Evolutionary conservation across 2,888 invertebrate species (phyloP), one percentile per base, ranked within the genome.

Genomic region (Eupithecia subumbrata): DNA sequence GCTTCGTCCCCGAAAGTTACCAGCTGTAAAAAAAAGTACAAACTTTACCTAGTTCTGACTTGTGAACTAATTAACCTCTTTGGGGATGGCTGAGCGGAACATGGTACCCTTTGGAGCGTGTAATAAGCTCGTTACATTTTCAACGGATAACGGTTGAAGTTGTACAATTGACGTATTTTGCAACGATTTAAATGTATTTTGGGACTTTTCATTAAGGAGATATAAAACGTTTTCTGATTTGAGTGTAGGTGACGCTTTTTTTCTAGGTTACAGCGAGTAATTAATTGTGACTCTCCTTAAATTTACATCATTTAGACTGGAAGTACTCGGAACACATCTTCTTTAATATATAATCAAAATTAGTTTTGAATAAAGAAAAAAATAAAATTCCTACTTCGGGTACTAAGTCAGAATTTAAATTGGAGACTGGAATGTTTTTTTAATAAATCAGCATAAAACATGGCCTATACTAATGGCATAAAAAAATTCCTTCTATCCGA

Each of bases 1-100:
- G 93, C 90, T 12, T 86, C 91, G 76, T 93, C 92, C 34, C 90
- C 92, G 73, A 92, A 95, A 4, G 92, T 92, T 63, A 95, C 94
- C 76, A 95, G 86, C 95, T 95, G 89, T 69, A 91, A 92, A 76
- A 92, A 76, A 85, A 80, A 82, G 14, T 81, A 71, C n/a, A 69
- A 73, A 30, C 25, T 48, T 48, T 45, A 43, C 43, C 68, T 68
- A 43, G 2, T 67, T 67, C 40, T 40, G 66, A 67, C 66, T 67
- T 67, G 37, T 37, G 40, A 67, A 40, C 40, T 68, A 40, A 25
- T 67, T 43, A 43, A 68, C 68, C 43, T 45, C 68, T 66, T 66
- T 66, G 40, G 22, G 40, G 43, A 25, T 40, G 43, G 25, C 22
- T 18, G 66, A 66, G 37, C n/a, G 67, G 43, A 67, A 43, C 9